Evolutionary conservation across 2,888 invertebrate species (phyloP).

Genomic region (Hirtodrosophila trivittata): DNA sequence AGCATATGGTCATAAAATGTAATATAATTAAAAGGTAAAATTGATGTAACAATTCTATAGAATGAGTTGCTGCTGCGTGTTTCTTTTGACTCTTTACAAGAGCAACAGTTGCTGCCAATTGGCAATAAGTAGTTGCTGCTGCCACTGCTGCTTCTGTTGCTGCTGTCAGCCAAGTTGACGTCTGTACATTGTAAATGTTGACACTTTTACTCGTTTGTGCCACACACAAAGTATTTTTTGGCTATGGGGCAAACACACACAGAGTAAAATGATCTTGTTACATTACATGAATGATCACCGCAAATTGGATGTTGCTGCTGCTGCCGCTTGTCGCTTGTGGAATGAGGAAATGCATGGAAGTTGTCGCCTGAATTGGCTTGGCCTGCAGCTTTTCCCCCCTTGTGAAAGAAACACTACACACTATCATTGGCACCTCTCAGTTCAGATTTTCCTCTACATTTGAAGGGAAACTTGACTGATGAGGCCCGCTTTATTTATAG

Average conservation of each 20-base stretch:
- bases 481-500: slow-evolving; percentile 78
- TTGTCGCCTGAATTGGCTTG: slow-evolving; percentile 37
- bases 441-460: slow-evolving; percentile 6
- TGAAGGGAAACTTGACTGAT: slow-evolving; percentile 61
- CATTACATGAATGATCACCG: slow-evolving; percentile 79
- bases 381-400: slow-evolving; percentile 32
- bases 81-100: background rate
- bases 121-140: slow-evolving; percentile 17
- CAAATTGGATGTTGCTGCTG: slow-evolving; percentile 66
- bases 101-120: slow-evolving; percentile 65
- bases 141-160: slow-evolving; percentile 11
- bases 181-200: slow-evolving; percentile 83
- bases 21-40: slow-evolving; percentile 71
- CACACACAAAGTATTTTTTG: slow-evolving; percentile 50
- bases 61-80: slow-evolving; percentile 15
- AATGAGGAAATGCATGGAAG: slow-evolving; percentile 64
- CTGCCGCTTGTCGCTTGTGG: slow-evolving; percentile 13
- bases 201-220: slow-evolving; percentile 78
- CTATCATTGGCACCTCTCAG: slow-evolving; percentile 70
- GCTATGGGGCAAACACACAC: slow-evolving; percentile 3
- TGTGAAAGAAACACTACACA: slow-evolving; percentile 15
- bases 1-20: slow-evolving; percentile 63
- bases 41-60: slow-evolving; percentile 68
- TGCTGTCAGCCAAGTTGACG: slow-evolving; percentile 81
- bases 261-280: slow-evolving; percentile 69